phyloP scores from a whole-genome alignment of 2,797 vertebrate species.

The Anguilla anguilla region DNA sequence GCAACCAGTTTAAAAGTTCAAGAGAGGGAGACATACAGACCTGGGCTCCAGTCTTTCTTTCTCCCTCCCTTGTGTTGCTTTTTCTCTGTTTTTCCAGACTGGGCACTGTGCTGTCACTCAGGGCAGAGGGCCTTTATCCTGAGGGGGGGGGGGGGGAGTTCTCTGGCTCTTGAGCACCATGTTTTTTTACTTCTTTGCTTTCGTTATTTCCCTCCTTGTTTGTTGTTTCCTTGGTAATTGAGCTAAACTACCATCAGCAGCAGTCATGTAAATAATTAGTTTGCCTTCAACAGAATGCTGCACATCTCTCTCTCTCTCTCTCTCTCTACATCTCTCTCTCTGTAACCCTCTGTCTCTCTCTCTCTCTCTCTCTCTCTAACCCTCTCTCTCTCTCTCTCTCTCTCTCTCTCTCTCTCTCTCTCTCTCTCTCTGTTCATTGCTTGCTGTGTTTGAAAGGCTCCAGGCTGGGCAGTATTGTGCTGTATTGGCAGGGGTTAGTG shows the following conservation, averaged over 20 bases:
- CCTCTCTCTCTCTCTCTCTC: background rate
- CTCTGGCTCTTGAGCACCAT: conserved; percentile 26
- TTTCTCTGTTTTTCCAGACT: conserved; percentile 14
- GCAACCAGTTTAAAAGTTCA: conserved; percentile 27
- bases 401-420: background rate
- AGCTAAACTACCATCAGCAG: conserved; percentile 46
- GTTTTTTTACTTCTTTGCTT: conserved; percentile 35
- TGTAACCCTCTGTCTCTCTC: background rate
- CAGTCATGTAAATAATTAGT: conserved; percentile 57
- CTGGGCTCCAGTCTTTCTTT: conserved; percentile 13
- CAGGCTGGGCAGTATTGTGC: background rate
- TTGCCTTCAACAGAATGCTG: conserved; percentile 41
- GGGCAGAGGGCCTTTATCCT: conserved; percentile 43
- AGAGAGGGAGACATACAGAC: conserved; percentile 34
- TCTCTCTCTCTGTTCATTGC: background rate
- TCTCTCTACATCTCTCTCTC: background rate
- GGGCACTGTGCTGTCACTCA: conserved; percentile 26
- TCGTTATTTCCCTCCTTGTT: conserved; percentile 46
- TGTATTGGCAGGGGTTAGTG: background rate
- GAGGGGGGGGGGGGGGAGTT: conserved; percentile 26
- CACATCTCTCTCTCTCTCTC: conserved; percentile 25
- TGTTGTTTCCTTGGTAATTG: conserved; percentile 35
- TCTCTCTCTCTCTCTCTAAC: background rate
- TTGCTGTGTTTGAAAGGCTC: background rate
- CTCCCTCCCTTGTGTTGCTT: conserved; percentile 28